These are phyloP conservation scores for Panopea generosa DNA, from an alignment of 2,888 invertebrate genomes.

Conservation along the genomic window DNA sequence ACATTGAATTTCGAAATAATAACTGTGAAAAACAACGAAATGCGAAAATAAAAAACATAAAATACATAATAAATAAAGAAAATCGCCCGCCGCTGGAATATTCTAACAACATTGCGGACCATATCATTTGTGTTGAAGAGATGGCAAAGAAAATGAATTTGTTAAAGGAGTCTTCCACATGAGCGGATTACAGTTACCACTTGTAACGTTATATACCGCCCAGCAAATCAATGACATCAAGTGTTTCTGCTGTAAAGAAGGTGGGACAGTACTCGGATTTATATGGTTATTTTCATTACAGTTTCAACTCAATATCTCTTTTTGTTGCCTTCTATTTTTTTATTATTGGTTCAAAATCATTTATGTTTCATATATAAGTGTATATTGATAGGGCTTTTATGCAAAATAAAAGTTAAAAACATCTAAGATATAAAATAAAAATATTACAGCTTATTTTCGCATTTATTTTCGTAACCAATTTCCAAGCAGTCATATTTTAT, in stretches of 20 bases:
- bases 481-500: no score
- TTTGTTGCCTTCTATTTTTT: no score
- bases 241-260: slow-evolving; percentile 34
- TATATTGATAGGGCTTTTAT: no score
- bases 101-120: slow-evolving; percentile 28
- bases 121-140: slow-evolving; percentile 49
- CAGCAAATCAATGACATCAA: slow-evolving; percentile 47
- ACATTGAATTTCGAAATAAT: slow-evolving; percentile 1
- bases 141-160: slow-evolving; percentile 37
- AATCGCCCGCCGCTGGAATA: slow-evolving; percentile 4
- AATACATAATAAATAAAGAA: slow-evolving; percentile 17
- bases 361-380: no score
- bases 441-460: no score
- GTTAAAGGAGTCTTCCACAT: slow-evolving; percentile 42
- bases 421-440: no score
- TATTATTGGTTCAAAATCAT: no score
- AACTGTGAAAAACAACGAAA: slow-evolving; percentile 9
- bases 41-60: slow-evolving; percentile 29
- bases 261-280: slow-evolving; percentile 27
- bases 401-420: no score
- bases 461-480: neutral
- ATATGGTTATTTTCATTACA: no score
- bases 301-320: no score
- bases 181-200: slow-evolving; percentile 23
- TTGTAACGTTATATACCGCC: slow-evolving; percentile 35